phyloP scores from a whole-genome alignment of 2,888 invertebrate genomes.

The Laothoe populi region DNA sequence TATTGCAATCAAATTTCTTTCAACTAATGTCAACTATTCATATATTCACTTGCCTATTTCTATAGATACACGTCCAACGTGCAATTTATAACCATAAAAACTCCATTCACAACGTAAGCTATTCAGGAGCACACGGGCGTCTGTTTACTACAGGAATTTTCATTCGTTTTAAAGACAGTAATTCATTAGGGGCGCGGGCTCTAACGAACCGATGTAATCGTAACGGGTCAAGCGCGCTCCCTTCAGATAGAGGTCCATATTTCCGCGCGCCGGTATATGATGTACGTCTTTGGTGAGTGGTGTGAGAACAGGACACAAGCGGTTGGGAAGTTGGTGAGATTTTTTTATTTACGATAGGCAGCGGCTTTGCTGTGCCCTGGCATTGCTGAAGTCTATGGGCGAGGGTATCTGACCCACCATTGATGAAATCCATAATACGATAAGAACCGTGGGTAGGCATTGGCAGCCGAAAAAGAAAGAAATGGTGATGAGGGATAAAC shows the following conservation, averaged over 20 bases:
- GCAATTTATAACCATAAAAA: not conserved
- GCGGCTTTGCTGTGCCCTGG: too few relatives aligned
- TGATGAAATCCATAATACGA: too few relatives aligned
- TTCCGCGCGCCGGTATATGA: slow-evolving; percentile 19
- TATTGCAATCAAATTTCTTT: not conserved
- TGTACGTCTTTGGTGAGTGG: slow-evolving; percentile 7
- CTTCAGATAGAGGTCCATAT: slow-evolving; percentile 20
- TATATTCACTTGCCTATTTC: too few relatives aligned
- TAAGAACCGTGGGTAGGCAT: too few relatives aligned
- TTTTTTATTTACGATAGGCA: too few relatives aligned
- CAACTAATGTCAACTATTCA: not conserved
- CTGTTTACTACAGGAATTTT: not conserved
- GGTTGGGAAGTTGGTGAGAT: not conserved
- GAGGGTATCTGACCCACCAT: too few relatives aligned
- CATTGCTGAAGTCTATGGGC: too few relatives aligned
- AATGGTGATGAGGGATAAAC: too few relatives aligned
- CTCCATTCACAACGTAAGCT: not conserved
- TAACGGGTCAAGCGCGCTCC: slow-evolving; percentile 22
- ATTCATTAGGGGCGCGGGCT: slow-evolving; percentile 23
- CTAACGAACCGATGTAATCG: slow-evolving; percentile 28
- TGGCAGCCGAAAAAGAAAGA: too few relatives aligned
- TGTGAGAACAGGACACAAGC: not conserved
- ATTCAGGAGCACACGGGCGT: slow-evolving; percentile 5
- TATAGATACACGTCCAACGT: too few relatives aligned
- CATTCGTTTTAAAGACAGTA: slow-evolving; percentile 24